Evolutionary conservation across 2,113 vertebrate genomes (phyloP), one percentile per base, ranked within the genome.

Genomic region (Polyodon spathula): DNA sequence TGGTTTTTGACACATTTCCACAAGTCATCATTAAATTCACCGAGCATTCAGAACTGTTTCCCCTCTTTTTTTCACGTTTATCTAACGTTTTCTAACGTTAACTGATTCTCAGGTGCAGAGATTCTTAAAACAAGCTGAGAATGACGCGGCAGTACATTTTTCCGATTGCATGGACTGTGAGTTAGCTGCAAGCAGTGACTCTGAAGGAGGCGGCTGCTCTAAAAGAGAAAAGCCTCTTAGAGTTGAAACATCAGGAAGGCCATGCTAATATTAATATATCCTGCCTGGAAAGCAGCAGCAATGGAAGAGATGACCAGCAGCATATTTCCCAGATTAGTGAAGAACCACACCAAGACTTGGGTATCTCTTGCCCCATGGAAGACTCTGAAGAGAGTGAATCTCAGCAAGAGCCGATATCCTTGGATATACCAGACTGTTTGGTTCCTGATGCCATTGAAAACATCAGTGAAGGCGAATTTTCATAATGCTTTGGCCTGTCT

Each of bases 91-190:
- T 6, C 4, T 41, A 6, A 17, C 1, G 46, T 56, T 8, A 62
- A 46, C 14, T 46, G 44, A 8, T n/a, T 74, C 78, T 60, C 70
- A 98, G 95, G 95, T 96, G 11, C 82, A 93, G 62, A 75, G 60
- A 50, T 98, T 98, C 71, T 81, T 98, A 3, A 83, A 85, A 68
- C 78, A 54, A 54, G 62, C 88, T 37, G 65, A 60, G 71, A 75
- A 41, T 53, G 75, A 84, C 0, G 63, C 59, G 1, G 71, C 72
- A 54, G 3, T 62, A 39, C 38, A 27, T 27, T 27, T 27, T 27
- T 27, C 40, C 0, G 3, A 12, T 38, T 17, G 27, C 50, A 37
- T 27, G 6, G 5, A 42, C 2, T 60, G 66, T 2, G 6, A 37
- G 0, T 14, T n/a, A 1, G 67, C 70, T 0, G 38, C 6, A 0